Evolutionary conservation across 1,140 invertebrate species (phyloP).

Genomic region (Eurosta solidaginis): DNA sequence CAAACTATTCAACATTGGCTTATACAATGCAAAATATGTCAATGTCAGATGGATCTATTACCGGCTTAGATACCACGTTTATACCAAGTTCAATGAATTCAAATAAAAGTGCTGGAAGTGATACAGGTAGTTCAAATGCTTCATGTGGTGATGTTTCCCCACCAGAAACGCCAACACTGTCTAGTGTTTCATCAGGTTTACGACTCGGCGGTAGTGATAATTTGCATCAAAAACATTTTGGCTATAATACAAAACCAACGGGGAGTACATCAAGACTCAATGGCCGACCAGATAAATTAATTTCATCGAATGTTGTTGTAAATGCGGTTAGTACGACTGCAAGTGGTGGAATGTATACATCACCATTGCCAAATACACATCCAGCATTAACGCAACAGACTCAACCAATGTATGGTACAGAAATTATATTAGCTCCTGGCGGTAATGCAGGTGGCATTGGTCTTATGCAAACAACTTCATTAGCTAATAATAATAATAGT

Average conservation of each 20-base stretch:
- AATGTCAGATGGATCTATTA: constrained; percentile 29
- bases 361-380: constrained; percentile 27
- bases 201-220: background rate
- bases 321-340: background rate
- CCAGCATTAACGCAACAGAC: constrained; percentile 27
- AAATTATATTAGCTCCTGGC: constrained; percentile 29
- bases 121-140: constrained; percentile 56
- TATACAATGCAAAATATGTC: constrained; percentile 52
- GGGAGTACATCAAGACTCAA: constrained; percentile 40
- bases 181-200: constrained; percentile 32
- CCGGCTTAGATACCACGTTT: constrained; percentile 24
- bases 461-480: constrained; percentile 33
- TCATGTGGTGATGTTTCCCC: constrained; percentile 55
- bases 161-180: constrained; percentile 53
- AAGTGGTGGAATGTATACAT: constrained; percentile 23
- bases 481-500: constrained; percentile 33
- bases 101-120: constrained; percentile 52
- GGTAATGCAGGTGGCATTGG: constrained; percentile 36
- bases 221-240: constrained; percentile 44
- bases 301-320: background rate
- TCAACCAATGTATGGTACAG: constrained; percentile 29
- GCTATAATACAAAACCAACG: constrained; percentile 30
- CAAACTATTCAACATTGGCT: constrained; percentile 44
- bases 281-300: constrained; percentile 41
- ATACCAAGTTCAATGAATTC: constrained; percentile 40